phyloP scores from a whole-genome alignment of 2,113 vertebrate species.

The Gymnogyps californianus region DNA sequence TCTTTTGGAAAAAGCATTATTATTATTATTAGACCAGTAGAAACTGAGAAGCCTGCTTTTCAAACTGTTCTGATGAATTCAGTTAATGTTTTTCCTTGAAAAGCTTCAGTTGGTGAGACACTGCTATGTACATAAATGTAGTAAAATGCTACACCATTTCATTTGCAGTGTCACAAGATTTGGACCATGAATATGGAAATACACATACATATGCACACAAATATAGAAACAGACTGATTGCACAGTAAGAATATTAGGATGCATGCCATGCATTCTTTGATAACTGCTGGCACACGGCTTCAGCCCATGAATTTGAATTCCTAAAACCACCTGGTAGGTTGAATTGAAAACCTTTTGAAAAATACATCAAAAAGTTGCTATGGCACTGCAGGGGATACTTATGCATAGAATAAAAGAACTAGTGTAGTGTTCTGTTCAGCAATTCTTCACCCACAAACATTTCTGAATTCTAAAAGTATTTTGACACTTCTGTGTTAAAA shows the following conservation, averaged over 20 bases:
- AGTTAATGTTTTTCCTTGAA: background rate
- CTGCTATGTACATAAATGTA: background rate
- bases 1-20: background rate
- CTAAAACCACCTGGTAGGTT: slow-evolving; percentile 43
- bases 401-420: slow-evolving; percentile 29
- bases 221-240: background rate
- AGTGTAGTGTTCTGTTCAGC: slow-evolving; percentile 29
- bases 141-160: background rate
- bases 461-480: slow-evolving; percentile 17
- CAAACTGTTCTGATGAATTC: background rate
- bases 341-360: slow-evolving; percentile 65
- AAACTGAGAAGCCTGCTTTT: background rate
- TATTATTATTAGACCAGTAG: background rate
- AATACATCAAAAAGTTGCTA: slow-evolving; percentile 59
- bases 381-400: slow-evolving; percentile 7
- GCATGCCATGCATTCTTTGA: slow-evolving; percentile 5
- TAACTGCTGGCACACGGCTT: slow-evolving; percentile 23
- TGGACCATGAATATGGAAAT: background rate
- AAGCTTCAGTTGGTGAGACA: background rate
- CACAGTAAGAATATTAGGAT: background rate
- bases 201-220: background rate
- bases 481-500: slow-evolving; percentile 11
- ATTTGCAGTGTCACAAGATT: background rate
- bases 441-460: slow-evolving; percentile 7
- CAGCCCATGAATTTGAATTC: slow-evolving; percentile 7